Base-by-base conservation (phyloP, 2,797 vertebrate species). In the Semaprochilodus insignis region DNA sequence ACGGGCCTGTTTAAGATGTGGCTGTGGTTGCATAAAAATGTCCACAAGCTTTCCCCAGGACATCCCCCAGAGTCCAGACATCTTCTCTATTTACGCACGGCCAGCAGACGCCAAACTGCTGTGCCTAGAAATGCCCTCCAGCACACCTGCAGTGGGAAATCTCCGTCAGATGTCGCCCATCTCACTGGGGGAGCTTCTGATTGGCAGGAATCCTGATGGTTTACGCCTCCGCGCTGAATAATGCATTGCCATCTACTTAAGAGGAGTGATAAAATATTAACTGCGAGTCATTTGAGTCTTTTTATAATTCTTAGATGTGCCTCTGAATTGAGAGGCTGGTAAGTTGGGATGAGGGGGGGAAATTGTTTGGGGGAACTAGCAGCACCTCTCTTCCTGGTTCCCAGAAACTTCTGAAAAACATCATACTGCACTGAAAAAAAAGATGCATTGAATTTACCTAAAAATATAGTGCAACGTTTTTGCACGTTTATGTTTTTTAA, bases 211-310 rank as follows among this genome's bases (percentile, higher is more conserved):
- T 81, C 85, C 88, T 91, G 90, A 90, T 89, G 86, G 34, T 73
- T 72, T 71, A 89, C 86, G 74, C 88, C 82, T 89, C 19, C 82
- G 83, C 52, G 40, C 67, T 93, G 86, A 91, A 93, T 93, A 90
- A 94, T 91, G 87, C 80, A 94, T 90, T 79, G 81, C 85, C 63
- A 62, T 90, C 86, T 75, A 21, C 80, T 88, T 92, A 89, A 91
- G 87, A 89, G 86, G 85, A 89, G 70, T 74, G 79, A 90, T 92
- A 70, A 91, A 91, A 90, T 91, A 91, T 93, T 92, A 89, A 94
- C 78, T n/a, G 80, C 48, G 23, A 67, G 59, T 55, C 60, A 52
- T 70, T 87, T 87, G 71, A 51, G 81, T 85, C 54, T 81, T 48
- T 76, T 81, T 25, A 60, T 78, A 67, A 60, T 73, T 85, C 8